These are phyloP conservation scores for Cebus imitator DNA, from an alignment of 2,113 vertebrate species.

Conservation along the genomic window DNA sequence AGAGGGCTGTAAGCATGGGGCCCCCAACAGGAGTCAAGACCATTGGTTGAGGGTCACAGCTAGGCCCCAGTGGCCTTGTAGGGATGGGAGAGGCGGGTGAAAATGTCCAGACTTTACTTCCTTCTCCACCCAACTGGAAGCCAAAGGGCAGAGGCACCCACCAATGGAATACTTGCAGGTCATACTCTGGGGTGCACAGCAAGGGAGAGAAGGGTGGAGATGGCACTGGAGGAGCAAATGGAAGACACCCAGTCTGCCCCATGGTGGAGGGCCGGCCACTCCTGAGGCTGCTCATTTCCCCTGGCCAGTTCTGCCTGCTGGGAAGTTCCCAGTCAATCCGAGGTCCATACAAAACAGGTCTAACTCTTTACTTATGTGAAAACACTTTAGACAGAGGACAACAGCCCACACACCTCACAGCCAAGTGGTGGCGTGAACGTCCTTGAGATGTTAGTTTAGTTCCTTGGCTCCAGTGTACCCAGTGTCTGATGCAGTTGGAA, in stretches of 20 bases:
- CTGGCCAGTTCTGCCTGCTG: background rate
- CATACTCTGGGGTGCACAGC: background rate
- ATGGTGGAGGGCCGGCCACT: background rate
- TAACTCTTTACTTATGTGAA: background rate
- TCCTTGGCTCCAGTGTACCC: background rate
- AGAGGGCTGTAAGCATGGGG: fast-evolving
- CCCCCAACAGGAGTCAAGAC: background rate
- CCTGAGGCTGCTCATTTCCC: background rate
- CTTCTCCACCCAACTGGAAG: background rate
- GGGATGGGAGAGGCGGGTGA: background rate
- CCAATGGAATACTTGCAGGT: background rate
- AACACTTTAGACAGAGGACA: background rate
- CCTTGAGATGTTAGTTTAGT: background rate
- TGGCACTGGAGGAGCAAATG: background rate
- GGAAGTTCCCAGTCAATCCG: background rate
- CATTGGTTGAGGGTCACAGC: background rate
- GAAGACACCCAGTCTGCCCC: background rate
- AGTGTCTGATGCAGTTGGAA: background rate
- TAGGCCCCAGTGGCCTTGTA: background rate
- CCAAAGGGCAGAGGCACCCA: background rate
- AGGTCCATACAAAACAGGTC: background rate
- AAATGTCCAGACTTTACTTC: background rate
- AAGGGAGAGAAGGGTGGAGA: background rate
- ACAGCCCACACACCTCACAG: background rate
- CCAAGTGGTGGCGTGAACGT: background rate